These are phyloP conservation scores for Rousettus leschenaultii DNA, from an alignment of 2,113 vertebrate genomes.

Conservation along the genomic window DNA sequence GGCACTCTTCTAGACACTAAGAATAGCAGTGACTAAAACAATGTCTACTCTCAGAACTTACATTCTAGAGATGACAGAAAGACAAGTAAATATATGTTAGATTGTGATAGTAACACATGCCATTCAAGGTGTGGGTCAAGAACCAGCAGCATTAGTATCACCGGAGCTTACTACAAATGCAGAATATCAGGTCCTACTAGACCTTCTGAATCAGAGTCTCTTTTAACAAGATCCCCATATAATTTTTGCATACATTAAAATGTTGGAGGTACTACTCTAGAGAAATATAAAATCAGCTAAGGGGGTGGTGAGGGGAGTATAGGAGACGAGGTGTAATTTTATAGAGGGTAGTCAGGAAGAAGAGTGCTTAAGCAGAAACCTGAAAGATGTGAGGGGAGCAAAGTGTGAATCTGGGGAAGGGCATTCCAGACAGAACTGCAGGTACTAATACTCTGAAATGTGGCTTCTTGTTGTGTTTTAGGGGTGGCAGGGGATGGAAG, in stretches of 20 bases:
- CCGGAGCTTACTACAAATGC: not conserved
- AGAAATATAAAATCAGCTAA: not conserved
- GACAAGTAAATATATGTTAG: not conserved
- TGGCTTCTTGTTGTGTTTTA: not conserved
- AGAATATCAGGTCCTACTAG: not conserved
- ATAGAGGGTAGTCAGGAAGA: not conserved
- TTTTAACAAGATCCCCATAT: not conserved
- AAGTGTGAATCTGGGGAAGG: too few relatives aligned
- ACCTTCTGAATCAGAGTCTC: not conserved
- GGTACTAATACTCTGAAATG: not conserved
- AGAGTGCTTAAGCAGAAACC: not conserved
- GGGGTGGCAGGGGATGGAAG: not conserved
- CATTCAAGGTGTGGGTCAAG: not conserved
- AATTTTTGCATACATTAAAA: not conserved
- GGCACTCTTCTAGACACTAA: not conserved
- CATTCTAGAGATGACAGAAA: too few relatives aligned
- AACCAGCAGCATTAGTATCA: not conserved
- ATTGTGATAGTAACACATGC: not conserved
- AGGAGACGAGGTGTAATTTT: not conserved
- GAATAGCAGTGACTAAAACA: not conserved
- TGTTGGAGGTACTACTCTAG: not conserved
- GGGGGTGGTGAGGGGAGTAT: not conserved
- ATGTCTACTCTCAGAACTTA: not conserved
- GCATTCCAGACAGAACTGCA: too few relatives aligned
- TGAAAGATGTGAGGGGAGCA: too few relatives aligned